Conservation (phyloP, 1,140 invertebrate species). For the Euwallacea similis region DNA sequence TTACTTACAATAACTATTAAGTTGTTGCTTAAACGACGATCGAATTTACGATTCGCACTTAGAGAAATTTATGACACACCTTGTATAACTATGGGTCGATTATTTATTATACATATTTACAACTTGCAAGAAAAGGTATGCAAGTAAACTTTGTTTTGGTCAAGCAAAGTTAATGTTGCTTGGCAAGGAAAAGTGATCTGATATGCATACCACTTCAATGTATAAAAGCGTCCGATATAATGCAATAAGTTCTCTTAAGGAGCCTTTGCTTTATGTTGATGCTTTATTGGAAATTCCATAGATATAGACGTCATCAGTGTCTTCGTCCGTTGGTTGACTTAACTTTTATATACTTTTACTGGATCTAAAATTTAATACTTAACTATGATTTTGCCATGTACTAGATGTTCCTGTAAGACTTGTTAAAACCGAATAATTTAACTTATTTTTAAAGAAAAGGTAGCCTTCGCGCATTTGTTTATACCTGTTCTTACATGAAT, state of each 20-base stretch:
- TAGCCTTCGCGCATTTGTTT: not conserved
- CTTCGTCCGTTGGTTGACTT: constrained; percentile 7
- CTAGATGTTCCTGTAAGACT: too few species aligned
- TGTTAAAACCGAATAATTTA: too few species aligned
- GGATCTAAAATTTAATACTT: not conserved
- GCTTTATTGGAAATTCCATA: too few species aligned
- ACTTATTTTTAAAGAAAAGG: too few species aligned
- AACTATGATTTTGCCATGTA: not conserved
- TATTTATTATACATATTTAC: not conserved
- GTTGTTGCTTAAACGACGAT: not conserved
- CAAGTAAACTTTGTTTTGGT: not conserved
- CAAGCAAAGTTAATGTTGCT: not conserved
- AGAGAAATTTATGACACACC: not conserved
- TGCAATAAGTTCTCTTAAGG: not conserved
- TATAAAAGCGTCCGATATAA: not conserved
- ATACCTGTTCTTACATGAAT: not conserved
- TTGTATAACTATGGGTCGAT: not conserved
- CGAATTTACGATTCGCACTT: not conserved
- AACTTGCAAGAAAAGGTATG: not conserved
- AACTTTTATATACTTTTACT: not conserved
- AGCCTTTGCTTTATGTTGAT: too few species aligned
- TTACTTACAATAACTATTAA: not conserved
- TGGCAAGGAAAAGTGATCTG: not conserved
- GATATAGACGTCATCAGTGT: not conserved
- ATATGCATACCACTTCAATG: not conserved